Evolutionary conservation across 2,113 vertebrate species (phyloP), one percentile per base, ranked within the genome.

Genomic region (Herpetotheres cachinnans): DNA sequence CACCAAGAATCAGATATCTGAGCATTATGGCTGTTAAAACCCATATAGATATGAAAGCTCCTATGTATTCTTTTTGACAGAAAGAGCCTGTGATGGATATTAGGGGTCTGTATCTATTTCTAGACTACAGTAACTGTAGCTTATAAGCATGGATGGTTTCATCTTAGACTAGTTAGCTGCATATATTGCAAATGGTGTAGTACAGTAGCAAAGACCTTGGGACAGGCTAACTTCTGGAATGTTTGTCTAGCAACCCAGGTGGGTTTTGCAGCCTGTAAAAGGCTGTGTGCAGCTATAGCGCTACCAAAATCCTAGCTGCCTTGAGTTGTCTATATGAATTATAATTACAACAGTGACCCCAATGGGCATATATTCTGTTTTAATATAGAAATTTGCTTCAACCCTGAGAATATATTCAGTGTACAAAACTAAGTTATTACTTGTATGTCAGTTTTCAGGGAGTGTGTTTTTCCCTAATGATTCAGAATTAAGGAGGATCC

Each of bases 401-500:
- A 2, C 63, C 63, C 11, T 7, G 21, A 40, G 66, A 69, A 19
- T 59, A 38, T 36, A 4, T 26, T 77, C 9, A 16, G 36, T 16
- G 32, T 77, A 69, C 26, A 49, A 72, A 87, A 63, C 4, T 0
- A 36, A 77, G 3, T 84, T 44, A 29, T 1, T 71, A 74, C 65
- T 96, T 94, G 47, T 52, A 30, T 65, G 18, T 72, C 62, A 50
- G 50, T 94, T 83, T 91, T 95, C 87, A 93, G 54, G 61, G 87
- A 73, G 77, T 82, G 59, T 86, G 84, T 86, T 91, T 73, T 72
- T 47, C 27, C 87, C 25, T 94, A 94, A 87, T 70, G 92, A 46
- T 93, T 82, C 89, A 72, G 49, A 82, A 91, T 90, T 89, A 77
- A 95, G 91, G 89, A 97, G 84, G 73, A 79, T 77, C 86, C 87